Conservation (phyloP, 1,140 invertebrate genomes). For the Caerostris extrusa region DNA sequence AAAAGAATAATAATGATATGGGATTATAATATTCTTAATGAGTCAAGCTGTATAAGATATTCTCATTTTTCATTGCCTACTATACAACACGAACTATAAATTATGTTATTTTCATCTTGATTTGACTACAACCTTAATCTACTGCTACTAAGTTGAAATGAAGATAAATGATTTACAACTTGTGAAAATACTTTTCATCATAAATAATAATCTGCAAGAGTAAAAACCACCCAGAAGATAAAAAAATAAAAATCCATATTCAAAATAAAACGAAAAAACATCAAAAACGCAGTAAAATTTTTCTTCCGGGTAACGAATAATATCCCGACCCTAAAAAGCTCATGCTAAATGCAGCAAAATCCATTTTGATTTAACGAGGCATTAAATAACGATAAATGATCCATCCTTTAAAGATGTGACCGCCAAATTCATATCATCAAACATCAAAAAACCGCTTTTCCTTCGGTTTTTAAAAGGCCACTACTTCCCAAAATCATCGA, state of each 20-base stretch:
- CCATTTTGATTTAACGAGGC: slow-evolving; percentile 37
- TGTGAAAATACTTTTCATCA: not conserved
- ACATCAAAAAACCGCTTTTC: slow-evolving; percentile 32
- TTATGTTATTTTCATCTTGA: too few species aligned
- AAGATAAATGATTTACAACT: not conserved
- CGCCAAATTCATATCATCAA: slow-evolving; percentile 18
- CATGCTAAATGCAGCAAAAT: slow-evolving; percentile 3
- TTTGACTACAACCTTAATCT: too few species aligned
- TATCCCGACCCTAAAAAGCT: not conserved
- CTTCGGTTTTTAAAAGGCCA: slow-evolving; percentile 30
- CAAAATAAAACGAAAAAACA: not conserved
- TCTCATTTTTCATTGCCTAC: too few species aligned
- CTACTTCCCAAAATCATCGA: slow-evolving; percentile 16
- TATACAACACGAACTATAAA: too few species aligned
- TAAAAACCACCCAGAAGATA: not conserved
- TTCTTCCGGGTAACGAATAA: slow-evolving; percentile 19
- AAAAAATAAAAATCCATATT: not conserved
- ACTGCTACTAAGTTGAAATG: not conserved
- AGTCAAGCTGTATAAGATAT: too few species aligned
- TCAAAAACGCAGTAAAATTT: not conserved
- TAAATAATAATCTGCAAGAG: not conserved
- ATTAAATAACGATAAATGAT: slow-evolving; percentile 44
- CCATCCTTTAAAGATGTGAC: slow-evolving; percentile 15
- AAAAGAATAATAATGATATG: too few species aligned
- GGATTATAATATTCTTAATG: too few species aligned